Evolutionary conservation across 2,888 invertebrate species (phyloP).

Genomic region (Ommatoiulus sabulosus): DNA sequence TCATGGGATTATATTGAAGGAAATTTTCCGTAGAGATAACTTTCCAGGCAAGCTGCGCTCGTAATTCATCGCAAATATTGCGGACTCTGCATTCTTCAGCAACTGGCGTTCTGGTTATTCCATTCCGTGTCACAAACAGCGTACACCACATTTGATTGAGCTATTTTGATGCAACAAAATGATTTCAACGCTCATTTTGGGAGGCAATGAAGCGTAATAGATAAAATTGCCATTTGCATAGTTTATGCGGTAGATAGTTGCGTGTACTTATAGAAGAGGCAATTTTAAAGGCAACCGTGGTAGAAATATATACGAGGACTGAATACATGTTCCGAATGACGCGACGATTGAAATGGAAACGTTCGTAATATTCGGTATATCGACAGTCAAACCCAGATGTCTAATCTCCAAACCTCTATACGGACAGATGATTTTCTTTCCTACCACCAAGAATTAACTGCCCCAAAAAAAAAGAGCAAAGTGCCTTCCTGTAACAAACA

Average conservation of each 20-base stretch:
- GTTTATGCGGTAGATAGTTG: constrained; percentile 32
- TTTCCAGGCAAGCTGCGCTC: no score
- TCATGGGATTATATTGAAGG: no score
- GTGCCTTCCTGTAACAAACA: constrained; percentile 29
- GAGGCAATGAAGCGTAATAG: constrained; percentile 29
- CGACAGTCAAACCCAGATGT: constrained; percentile 44
- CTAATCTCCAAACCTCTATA: constrained; percentile 37
- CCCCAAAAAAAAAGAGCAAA: constrained; percentile 32
- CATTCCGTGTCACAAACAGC: constrained; percentile 41
- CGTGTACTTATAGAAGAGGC: background rate
- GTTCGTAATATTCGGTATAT: background rate
- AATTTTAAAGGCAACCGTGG: constrained; percentile 10
- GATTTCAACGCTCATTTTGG: constrained; percentile 43
- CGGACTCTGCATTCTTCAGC: background rate
- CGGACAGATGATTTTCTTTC: constrained; percentile 41
- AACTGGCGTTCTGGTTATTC: background rate
- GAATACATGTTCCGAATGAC: background rate
- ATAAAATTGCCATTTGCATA: constrained; percentile 48
- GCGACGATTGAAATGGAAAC: background rate
- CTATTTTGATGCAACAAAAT: constrained; percentile 30
- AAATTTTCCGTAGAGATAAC: no score
- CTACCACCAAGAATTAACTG: constrained; percentile 32
- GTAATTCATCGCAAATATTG: background rate
- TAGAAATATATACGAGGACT: background rate
- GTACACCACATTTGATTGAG: constrained; percentile 37